Evolutionary conservation across 2,113 vertebrate genomes (phyloP).

Genomic region (Centropus unirufus): DNA sequence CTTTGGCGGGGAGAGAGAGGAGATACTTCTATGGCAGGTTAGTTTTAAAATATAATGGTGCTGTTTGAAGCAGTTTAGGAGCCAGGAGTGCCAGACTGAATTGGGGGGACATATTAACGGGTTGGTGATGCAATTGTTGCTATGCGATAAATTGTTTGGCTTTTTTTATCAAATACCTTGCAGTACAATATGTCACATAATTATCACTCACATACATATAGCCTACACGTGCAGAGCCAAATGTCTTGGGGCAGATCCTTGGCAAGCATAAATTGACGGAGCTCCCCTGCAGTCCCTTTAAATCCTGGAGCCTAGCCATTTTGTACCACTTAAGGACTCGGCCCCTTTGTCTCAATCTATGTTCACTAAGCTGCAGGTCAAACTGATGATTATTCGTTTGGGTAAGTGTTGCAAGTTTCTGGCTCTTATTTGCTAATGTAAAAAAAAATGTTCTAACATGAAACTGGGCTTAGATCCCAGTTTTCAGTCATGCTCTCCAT

Average conservation of each 20-base stretch:
- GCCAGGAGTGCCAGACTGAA: conserved; percentile 14
- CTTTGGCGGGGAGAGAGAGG: background rate
- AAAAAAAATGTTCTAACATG: conserved; percentile 36
- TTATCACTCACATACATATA: background rate
- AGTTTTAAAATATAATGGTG: conserved; percentile 48
- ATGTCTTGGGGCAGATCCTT: background rate
- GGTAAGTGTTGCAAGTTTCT: conserved; percentile 35
- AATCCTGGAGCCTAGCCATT: background rate
- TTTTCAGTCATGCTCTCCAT: conserved; percentile 1
- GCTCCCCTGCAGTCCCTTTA: background rate
- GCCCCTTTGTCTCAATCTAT: background rate
- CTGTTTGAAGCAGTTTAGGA: conserved; percentile 36
- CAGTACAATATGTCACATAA: background rate
- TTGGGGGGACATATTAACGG: background rate
- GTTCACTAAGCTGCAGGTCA: conserved; percentile 12
- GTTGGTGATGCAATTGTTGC: background rate
- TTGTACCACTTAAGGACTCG: background rate
- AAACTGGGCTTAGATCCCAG: conserved; percentile 64
- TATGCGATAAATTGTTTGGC: conserved; percentile 12
- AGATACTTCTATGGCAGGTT: conserved; percentile 46
- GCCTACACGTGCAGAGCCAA: accelerated
- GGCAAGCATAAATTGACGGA: background rate
- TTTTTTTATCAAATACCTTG: conserved; percentile 38
- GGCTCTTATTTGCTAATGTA: conserved; percentile 41
- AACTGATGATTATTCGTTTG: background rate